These are phyloP conservation scores for Bujurquina vittata DNA, from an alignment of 2,113 vertebrate genomes.

Conservation along the genomic window DNA sequence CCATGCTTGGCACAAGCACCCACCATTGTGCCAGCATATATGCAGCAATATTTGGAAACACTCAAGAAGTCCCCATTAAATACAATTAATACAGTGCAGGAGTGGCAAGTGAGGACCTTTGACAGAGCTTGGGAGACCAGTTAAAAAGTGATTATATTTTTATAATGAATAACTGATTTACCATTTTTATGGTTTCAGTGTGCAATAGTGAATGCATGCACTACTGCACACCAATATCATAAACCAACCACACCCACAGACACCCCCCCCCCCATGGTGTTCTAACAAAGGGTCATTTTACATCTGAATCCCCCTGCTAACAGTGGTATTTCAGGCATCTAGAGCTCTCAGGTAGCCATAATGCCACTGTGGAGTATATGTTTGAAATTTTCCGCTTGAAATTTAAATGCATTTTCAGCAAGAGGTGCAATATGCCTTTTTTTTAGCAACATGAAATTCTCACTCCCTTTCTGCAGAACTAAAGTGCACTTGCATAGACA, in stretches of 20 bases:
- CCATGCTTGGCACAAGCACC: too few species aligned
- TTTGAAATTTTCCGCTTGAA: background rate
- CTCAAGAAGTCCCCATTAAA: background rate
- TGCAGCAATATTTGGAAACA: background rate
- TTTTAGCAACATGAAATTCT: background rate
- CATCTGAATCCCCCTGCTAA: background rate
- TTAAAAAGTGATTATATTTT: background rate
- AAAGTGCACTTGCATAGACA: background rate
- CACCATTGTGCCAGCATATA: too few species aligned
- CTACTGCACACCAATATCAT: background rate
- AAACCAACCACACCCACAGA: background rate
- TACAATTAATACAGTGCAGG: background rate
- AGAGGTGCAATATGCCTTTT: background rate
- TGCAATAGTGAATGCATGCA: background rate
- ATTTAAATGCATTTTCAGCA: conserved; percentile 1
- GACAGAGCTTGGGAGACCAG: background rate
- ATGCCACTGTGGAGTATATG: background rate
- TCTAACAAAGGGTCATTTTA: background rate
- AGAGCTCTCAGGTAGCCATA: background rate
- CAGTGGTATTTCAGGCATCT: background rate
- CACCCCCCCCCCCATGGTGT: background rate
- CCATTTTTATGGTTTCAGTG: background rate
- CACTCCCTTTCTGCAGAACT: background rate
- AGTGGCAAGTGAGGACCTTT: background rate
- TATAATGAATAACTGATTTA: background rate